Evolutionary conservation across 2,797 vertebrate genomes (phyloP).

Genomic region (Synanceia verrucosa): DNA sequence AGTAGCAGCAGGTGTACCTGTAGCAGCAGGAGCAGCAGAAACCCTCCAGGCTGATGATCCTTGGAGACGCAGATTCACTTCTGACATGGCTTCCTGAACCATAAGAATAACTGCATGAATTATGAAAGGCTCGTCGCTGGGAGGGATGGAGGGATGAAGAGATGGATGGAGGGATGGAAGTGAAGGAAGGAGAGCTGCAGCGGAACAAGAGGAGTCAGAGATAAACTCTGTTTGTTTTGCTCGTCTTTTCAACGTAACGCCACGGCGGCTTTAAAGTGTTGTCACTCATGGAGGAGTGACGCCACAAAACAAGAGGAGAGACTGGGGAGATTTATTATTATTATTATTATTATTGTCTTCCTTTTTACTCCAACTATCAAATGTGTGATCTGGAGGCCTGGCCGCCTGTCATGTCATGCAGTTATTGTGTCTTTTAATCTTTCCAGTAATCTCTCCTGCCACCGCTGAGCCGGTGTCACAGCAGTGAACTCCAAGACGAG

Average conservation of each 20-base stretch:
- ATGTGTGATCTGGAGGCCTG: conserved; percentile 68
- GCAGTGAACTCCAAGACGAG: conserved; percentile 64
- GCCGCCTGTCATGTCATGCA: conserved; percentile 55
- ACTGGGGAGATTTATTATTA: conserved; percentile 23
- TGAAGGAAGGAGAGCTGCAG: conserved; percentile 29
- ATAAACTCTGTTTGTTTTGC: conserved; percentile 43
- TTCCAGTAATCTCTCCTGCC: conserved; percentile 65
- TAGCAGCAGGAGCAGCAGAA: conserved; percentile 40
- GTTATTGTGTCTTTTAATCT: conserved; percentile 73
- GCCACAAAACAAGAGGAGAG: conserved; percentile 29
- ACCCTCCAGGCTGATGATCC: conserved; percentile 55
- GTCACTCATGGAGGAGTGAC: conserved; percentile 62
- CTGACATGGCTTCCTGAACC: conserved; percentile 71
- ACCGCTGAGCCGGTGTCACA: conserved; percentile 64
- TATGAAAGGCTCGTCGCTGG: conserved; percentile 70
- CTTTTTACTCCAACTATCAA: conserved; percentile 74
- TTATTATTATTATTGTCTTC: conserved; percentile 41
- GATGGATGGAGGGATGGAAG: conserved; percentile 41
- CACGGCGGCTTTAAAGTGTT: conserved; percentile 57
- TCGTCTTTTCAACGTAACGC: conserved; percentile 13
- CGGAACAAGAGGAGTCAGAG: conserved; percentile 32
- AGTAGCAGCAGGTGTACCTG: no score
- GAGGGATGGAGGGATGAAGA: conserved; percentile 40
- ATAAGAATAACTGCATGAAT: conserved; percentile 80
- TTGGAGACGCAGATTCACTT: conserved; percentile 72